Evolutionary conservation across 2,888 invertebrate species (phyloP), one percentile per base, ranked within the genome.

Genomic region (Pseudoips prasinana): DNA sequence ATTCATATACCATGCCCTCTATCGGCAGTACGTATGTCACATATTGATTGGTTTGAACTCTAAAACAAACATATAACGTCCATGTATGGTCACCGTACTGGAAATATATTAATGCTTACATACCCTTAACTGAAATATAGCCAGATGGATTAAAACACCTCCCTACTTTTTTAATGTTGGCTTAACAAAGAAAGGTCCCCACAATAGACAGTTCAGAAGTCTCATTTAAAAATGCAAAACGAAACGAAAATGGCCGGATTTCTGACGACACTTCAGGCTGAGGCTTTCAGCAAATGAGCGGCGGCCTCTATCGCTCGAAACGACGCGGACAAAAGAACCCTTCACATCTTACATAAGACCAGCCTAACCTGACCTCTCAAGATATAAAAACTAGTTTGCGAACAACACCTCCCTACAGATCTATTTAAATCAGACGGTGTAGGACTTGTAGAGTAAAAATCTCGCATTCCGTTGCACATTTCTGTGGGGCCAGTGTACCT

Each of bases 271-370:
- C 76, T 79, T 73, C 67, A 75, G 55, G 57, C 61, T 34, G 60
- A 59, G 58, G 77, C 81, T 83, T 82, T 82, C 79, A 79, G 74
- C 72, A 82, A 81, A 82, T 82, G 82, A 82, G 73, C 73, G 74
- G 65, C 73, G 72, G 65, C 71, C 65, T 69, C 63, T 58, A 57
- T 46, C 54, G 49, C 57, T 58, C 46, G 41, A 33, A 42, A 51
- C 59, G 56, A 52, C 48, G 49, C 57, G 64, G 60, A 80, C 79
- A 80, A 80, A 81, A 75, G 62, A 56, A 48, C 70, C 65, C 67
- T 66, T 71, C 69, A 64, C 55, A 59, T 61, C 52, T 62, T 55
- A 57, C 35, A 19, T 31, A 28, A 26, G 35, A 25, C 53, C 51
- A 49, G 35, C 14, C 3, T 37, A 22, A 29, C 19, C 10, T 42